A percentile compares a stretch with the other conserved stretches of the same genome.
These are phyloP conservation scores for Raja brachyura DNA, from an alignment of 2,113 vertebrate genomes.

Conservation along the genomic window DNA sequence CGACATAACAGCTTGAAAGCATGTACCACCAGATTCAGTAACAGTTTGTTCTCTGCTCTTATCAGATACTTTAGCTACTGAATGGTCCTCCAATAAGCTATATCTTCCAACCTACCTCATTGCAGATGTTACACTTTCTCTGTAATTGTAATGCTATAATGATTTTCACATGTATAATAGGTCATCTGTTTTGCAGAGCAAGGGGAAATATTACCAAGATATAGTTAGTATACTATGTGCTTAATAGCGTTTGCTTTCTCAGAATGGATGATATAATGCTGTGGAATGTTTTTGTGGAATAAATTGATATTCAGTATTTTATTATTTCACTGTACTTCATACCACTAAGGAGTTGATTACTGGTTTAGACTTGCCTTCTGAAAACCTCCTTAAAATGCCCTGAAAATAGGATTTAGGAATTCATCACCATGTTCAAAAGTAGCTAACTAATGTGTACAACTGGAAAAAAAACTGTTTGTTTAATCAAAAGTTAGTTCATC, in stretches of 20 bases:
- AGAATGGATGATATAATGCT: neutral
- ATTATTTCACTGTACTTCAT: neutral
- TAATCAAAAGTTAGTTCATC: neutral
- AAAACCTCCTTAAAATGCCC: neutral
- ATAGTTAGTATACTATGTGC: neutral
- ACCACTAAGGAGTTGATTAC: neutral
- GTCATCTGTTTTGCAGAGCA: neutral
- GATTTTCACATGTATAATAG: neutral
- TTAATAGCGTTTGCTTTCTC: neutral
- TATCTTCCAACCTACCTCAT: too few species aligned
- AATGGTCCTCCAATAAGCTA: too few species aligned
- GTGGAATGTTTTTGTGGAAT: neutral
- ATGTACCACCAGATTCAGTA: too few species aligned
- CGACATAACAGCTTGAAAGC: too few species aligned
- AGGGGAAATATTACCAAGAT: neutral
- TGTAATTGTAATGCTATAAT: too few species aligned
- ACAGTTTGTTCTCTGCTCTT: too few species aligned
- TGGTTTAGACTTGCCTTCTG: neutral
- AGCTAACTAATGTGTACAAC: neutral
- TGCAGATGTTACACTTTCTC: too few species aligned
- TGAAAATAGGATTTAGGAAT: neutral
- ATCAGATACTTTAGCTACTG: too few species aligned
- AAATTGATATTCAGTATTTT: neutral
- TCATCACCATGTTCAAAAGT: neutral
- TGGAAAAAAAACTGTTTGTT: neutral